Base-by-base conservation (phyloP, 2,888 invertebrate species). In the Lapara coniferarum region DNA sequence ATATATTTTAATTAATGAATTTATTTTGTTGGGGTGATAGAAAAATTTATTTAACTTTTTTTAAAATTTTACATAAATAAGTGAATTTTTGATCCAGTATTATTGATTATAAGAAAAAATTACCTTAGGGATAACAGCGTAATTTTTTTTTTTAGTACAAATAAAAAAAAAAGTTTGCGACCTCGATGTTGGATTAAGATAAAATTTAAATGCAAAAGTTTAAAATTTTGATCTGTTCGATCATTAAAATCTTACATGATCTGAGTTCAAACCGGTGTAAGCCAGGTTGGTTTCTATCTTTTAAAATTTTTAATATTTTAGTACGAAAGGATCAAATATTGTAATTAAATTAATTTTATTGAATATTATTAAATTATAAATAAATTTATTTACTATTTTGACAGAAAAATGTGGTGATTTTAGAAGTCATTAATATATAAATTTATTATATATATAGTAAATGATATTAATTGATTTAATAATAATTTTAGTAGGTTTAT, bases 171-270 rank as follows among this genome's bases (percentile, higher is more conserved):
- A 89, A 95, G 96, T 94, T 97, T 96, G 96, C 95, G 96, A 97
- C 96, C 96, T 97, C 97, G 96, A 97, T 97, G 97, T 97, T 97
- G 97, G 96, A 97, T 96, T 96, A 96, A 96, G 94, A 93, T 94
- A 92, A 94, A 95, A 91, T 92, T 94, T 94, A 92, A 94, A 95
- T 94, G 96, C 84, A 96, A 95, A 89, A 91, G 94, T 94, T 95
- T 93, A 94, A 93, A 91, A 92, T 95, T 81, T 96, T 95, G 94
- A 95, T 96, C 96, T 96, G 96, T 96, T 96, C 96, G 96, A 96
- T 96, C 95, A 95, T 96, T 96, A 95, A 96, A 95, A 95, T 95
- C 95, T 96, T 96, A 96, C 96, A 96, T 96, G 96, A 97, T 96
- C 96, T 97, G 96, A 97, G 96, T 97, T 97, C 95, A 97, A 95